A percentile compares a stretch with the other conserved stretches of the same genome.
phyloP scores from a whole-genome alignment of 1,140 invertebrate genomes.

The Ptiloglossa arizonensis region DNA sequence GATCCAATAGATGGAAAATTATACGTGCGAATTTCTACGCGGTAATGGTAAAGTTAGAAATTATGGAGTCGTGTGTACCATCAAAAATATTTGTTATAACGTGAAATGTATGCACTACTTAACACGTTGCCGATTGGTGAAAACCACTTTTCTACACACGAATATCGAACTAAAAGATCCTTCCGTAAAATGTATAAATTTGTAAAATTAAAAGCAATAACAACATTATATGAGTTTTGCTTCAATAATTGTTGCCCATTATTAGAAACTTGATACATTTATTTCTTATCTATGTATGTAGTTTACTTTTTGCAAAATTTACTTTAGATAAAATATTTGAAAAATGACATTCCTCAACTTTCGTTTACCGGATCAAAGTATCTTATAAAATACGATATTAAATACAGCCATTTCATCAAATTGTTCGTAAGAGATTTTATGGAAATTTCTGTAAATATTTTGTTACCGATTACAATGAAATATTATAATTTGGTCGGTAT shows the following conservation, averaged over 20 bases:
- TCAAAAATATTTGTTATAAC: conserved; percentile 30
- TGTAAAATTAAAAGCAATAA: neutral
- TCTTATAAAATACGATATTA: no score
- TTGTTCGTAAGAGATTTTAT: no score
- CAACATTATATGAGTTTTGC: neutral
- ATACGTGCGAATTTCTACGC: neutral
- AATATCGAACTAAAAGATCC: conserved; percentile 10
- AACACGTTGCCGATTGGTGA: conserved; percentile 38
- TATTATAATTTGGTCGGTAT: no score
- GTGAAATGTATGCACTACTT: conserved; percentile 32
- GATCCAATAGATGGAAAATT: conserved; percentile 17
- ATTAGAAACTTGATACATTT: neutral
- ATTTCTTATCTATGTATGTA: no score
- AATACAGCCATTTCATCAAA: no score
- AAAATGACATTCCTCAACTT: no score
- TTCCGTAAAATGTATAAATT: neutral
- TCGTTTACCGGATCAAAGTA: no score
- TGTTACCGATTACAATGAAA: no score
- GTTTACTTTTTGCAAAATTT: no score
- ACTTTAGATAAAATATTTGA: no score
- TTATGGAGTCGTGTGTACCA: conserved; percentile 5
- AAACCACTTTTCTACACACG: conserved; percentile 23
- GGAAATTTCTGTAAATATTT: no score
- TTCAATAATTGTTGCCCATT: neutral
- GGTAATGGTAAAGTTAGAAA: conserved; percentile 14